phyloP scores from a whole-genome alignment of 1,140 invertebrate species.

The Yoshiicerus persimilis region DNA sequence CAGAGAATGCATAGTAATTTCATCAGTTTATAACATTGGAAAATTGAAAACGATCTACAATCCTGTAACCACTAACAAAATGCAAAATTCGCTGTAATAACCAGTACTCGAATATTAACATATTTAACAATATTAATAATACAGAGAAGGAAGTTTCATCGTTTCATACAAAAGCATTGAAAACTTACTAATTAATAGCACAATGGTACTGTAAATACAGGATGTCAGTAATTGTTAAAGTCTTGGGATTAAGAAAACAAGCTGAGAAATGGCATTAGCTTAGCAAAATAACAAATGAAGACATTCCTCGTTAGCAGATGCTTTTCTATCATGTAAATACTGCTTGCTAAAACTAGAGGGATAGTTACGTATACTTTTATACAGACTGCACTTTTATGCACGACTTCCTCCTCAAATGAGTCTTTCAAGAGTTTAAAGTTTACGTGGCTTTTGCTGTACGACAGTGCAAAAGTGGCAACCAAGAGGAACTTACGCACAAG shows the following conservation, averaged over 20 bases:
- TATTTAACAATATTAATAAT: too few species aligned
- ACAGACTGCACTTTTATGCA: background rate
- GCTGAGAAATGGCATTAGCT: background rate
- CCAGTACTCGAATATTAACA: too few species aligned
- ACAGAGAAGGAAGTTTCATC: too few species aligned
- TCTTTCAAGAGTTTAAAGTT: background rate
- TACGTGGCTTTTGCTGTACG: background rate
- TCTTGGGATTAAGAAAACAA: background rate
- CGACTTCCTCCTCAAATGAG: background rate
- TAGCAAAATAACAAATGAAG: background rate
- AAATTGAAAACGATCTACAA: too few species aligned
- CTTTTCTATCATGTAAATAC: background rate
- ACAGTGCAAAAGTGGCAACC: background rate
- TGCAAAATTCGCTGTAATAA: too few species aligned
- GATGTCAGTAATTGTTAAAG: too few species aligned
- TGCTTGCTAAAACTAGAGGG: background rate
- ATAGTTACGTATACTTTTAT: background rate
- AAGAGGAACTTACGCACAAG: background rate
- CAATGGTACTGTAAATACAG: too few species aligned
- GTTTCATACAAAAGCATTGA: too few species aligned
- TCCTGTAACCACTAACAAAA: too few species aligned
- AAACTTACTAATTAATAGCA: too few species aligned
- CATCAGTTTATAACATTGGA: too few species aligned
- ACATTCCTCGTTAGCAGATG: background rate
- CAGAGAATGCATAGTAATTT: too few species aligned